Conservation (phyloP, 2,797 vertebrate genomes). For the Chiloscyllium punctatum region DNA sequence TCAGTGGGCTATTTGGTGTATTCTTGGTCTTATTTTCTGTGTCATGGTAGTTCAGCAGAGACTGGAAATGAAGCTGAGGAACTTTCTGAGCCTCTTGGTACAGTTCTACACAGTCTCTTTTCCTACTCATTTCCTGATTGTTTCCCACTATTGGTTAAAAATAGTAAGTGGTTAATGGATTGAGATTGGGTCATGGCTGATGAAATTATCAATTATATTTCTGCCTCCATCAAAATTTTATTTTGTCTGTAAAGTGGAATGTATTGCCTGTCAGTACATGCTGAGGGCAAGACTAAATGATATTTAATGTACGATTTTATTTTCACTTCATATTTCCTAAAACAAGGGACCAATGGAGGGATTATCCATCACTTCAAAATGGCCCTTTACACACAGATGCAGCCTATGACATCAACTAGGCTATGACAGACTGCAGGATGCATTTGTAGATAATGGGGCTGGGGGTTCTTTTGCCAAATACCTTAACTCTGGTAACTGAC, state of each 20-base stretch:
- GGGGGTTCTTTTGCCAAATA: not conserved
- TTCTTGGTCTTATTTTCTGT: no score
- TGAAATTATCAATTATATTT: not conserved
- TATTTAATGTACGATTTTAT: not conserved
- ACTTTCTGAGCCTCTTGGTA: not conserved
- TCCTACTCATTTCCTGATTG: not conserved
- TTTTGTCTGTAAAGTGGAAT: not conserved
- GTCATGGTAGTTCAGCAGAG: not conserved
- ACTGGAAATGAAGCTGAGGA: not conserved
- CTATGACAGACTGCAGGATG: no score
- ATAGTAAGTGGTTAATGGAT: not conserved
- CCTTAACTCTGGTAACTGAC: not conserved
- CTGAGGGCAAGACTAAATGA: not conserved
- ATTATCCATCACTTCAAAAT: no score
- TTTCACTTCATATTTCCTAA: no score
- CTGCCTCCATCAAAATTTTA: not conserved
- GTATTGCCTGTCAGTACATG: not conserved
- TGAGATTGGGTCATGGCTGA: not conserved
- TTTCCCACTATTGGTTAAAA: not conserved
- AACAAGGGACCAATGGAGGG: no score
- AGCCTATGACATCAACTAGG: no score
- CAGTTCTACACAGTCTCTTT: not conserved
- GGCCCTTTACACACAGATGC: no score
- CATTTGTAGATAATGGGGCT: no score
- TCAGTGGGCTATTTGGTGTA: no score